phyloP scores from a whole-genome alignment of 2,113 vertebrate species.

The Seriola dumerili region DNA sequence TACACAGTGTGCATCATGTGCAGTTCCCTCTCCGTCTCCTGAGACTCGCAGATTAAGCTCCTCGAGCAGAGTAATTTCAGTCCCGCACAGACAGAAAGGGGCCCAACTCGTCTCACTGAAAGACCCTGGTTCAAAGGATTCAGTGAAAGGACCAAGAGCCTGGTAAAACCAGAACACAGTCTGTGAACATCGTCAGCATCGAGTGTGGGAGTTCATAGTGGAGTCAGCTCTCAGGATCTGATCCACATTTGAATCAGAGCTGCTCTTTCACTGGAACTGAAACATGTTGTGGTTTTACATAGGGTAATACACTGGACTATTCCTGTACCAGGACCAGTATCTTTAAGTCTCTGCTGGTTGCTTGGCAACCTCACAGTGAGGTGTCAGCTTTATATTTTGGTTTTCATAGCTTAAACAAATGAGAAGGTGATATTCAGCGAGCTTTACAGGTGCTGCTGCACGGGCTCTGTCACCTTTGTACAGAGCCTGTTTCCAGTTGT shows the following conservation, averaged over 20 bases:
- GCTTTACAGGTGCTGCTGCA: neutral
- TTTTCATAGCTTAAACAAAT: neutral
- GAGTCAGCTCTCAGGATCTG: no score
- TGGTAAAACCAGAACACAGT: neutral
- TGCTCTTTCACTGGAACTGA: no score
- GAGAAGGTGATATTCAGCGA: neutral
- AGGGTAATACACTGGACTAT: neutral
- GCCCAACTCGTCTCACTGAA: constrained; percentile 8
- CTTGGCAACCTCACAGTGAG: neutral
- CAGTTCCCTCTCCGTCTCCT: constrained; percentile 37
- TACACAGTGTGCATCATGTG: constrained; percentile 47
- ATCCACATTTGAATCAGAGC: no score
- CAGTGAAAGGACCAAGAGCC: constrained; percentile 13
- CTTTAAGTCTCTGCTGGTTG: neutral
- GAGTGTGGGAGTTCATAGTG: neutral
- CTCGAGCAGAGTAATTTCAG: constrained; percentile 45
- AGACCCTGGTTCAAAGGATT: constrained; percentile 34
- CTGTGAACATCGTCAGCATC: neutral
- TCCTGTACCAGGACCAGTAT: neutral
- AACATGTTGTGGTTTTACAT: no score
- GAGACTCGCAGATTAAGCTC: constrained; percentile 44
- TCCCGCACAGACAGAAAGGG: neutral
- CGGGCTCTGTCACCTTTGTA: no score
- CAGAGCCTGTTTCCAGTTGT: no score
- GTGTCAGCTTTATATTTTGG: neutral